Evolutionary conservation across 1,140 invertebrate genomes (phyloP), one percentile per base, ranked within the genome.

Genomic region (Drosophila quadrilineata): DNA sequence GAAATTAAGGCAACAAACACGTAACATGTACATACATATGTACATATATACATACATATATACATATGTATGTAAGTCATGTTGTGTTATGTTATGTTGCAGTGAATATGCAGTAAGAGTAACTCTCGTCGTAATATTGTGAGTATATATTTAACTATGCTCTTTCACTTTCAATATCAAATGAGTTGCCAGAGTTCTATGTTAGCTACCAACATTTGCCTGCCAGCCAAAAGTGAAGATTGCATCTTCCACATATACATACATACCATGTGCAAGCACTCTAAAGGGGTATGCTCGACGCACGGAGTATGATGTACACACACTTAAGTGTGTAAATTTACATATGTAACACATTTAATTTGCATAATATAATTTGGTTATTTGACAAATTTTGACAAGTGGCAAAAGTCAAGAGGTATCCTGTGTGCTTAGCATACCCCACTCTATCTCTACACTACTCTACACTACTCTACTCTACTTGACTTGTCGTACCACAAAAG

Each of bases 141-240:
- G 68, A 48, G 35, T 49, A 70, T 43, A 38, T 80, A 80, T 80
- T 80, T 80, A 80, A 80, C 80, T 80, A 80, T 80, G 76, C 76
- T 80, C 76, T 80, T 80, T 80, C 76, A 80, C 76, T 80, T 80
- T 80, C 76, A 80, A 80, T 80, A 80, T 80, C 76, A 80, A 80
- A 80, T 80, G 76, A 80, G 76, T 80, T 71, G 71, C 63, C 66
- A 70, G 46, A n/a, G n/a, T n/a, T n/a, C n/a, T n/a, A n/a, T n/a
- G n/a, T n/a, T n/a, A n/a, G n/a, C n/a, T n/a, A n/a, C n/a, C 75
- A 80, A 79, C 65, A 80, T 79, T 79, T 73, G 70, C 65, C 71
- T 69, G 56, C 50, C 74, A 77, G 74, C 60, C 26, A 57, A 38
- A 48, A 63, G 45, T 52, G 54, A 72, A 79, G 75, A 79, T 79